Base-by-base conservation (phyloP, 2,113 vertebrate species). In the Nerophis ophidion region DNA sequence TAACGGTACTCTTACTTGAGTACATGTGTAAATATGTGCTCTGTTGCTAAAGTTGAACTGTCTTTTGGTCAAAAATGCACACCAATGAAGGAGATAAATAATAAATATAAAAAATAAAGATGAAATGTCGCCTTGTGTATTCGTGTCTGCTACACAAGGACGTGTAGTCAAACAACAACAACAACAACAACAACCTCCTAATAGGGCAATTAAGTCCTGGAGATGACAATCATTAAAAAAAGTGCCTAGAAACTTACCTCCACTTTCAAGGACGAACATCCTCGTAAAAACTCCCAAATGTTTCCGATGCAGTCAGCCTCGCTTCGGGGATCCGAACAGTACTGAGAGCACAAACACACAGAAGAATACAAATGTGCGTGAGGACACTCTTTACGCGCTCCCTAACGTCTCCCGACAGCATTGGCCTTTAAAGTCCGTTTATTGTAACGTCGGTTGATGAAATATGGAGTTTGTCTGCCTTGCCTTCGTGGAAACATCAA, bases 281-380 rank as follows among this genome's bases (percentile, higher is more conserved):
- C 93, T 85, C 90, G 94, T 61, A 98, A 80, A 88, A 99, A 98
- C 81, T 95, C 93, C 62, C 79, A 88, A 74, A 97, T 94, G 66
- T 98, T 98, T 72, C 73, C 74, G 73, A 93, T 76, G 80, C 93
- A 97, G 49, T 94, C 93, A 0, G 87, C 88, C 91, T 99, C 95
- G 42, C 85, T 90, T 80, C 90, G 94, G 65, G 96, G 95, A 50
- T 98, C 97, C 79, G 76, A 80, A 70, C 88, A 95, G 68, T 91
- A 95, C 97, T 98, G 82, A 70, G 84, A 52, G 82, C 62, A 60
- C 62, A 65, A 4, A 65, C 33, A 71, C 34, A 61, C 44, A 14
- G 58, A 78, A 76, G 55, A 81, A 65, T 59, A 75, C 68, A 64
- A 71, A 74, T 33, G 54, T 49, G 74, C 62, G 51, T 57, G 63